Percentiles rank a stretch among this genome's conserved stretches.
Evolutionary conservation across 2,113 vertebrate species (phyloP).

Genomic region (Rhinogobius similis): DNA sequence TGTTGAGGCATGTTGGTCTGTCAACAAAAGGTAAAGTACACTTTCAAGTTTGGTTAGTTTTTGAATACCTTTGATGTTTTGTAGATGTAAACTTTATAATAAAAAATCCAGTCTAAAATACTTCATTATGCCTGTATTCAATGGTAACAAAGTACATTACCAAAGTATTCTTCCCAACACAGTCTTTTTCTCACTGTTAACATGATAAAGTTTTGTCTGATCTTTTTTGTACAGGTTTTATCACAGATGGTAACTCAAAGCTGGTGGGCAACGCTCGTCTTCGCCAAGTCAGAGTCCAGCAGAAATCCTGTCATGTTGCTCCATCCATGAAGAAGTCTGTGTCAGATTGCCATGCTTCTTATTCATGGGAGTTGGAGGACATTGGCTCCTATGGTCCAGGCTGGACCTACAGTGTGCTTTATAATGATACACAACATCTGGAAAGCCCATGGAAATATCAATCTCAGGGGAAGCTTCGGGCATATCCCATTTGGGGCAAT

Average conservation of each 20-base stretch:
- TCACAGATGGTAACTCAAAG: slow-evolving; percentile 95
- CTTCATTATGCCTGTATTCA: too few relatives aligned
- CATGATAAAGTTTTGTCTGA: neutral
- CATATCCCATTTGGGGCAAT: slow-evolving; percentile 84
- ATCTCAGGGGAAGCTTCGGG: slow-evolving; percentile 80
- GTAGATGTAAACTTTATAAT: too few relatives aligned
- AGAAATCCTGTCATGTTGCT: slow-evolving; percentile 77
- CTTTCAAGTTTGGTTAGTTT: neutral
- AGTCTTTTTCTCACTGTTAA: too few relatives aligned
- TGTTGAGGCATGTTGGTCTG: slow-evolving; percentile 6
- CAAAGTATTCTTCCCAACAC: too few relatives aligned
- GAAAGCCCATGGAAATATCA: slow-evolving; percentile 83
- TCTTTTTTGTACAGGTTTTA: slow-evolving; percentile 80
- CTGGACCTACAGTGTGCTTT: slow-evolving; percentile 74
- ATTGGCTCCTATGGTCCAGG: slow-evolving; percentile 78
- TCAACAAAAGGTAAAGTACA: neutral
- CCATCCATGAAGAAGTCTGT: slow-evolving; percentile 65
- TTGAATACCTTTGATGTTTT: neutral
- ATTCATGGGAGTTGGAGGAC: slow-evolving; percentile 88
- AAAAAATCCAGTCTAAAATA: too few relatives aligned
- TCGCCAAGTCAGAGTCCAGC: slow-evolving; percentile 87
- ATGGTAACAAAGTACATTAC: too few relatives aligned
- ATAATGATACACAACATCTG: slow-evolving; percentile 56
- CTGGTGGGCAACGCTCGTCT: slow-evolving; percentile 88
- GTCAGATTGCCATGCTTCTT: slow-evolving; percentile 77